Base-by-base conservation (phyloP, 2,113 vertebrate genomes). In the Siniperca chuatsi region DNA sequence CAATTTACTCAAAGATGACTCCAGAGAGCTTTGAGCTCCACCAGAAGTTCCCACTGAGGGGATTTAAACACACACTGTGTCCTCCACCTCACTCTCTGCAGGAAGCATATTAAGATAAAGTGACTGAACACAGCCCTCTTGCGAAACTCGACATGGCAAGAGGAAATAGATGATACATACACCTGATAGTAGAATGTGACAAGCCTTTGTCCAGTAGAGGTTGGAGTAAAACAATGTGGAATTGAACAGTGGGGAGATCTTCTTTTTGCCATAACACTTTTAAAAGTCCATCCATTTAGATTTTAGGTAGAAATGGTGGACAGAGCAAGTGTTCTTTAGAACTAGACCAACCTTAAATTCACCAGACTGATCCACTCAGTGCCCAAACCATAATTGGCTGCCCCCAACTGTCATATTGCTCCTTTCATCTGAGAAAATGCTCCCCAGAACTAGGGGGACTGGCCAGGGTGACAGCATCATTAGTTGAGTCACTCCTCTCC, bases 21-120 rank as follows among this genome's bases (percentile, higher is more conserved):
- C 69, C 50, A 50, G 44, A 84, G 78, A 78, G 76, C 48, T 64
- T 33, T 75, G 42, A 88, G 85, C 73, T 68, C 60, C 61, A 82
- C 52, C 62, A 40, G 55, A 70, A 79, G 58, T 78, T 81, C 69
- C 82, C 62, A 48, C 72, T 79, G 82, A 70, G 77, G 66, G 25
- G 83, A 89, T 90, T 87, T 73, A 78, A 90, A 68, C 79, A 70
- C 81, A 83, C 7, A 52, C 65, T 37, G 77, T 73, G 86, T 81
- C 75, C 71, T 80, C 10, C 6, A 18, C 50, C 67, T 82, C 50
- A 61, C 54, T 78, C 70, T 73, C 78, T 65, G 58, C 65, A 67
- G 55, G 72, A 72, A 74, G 58, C 78, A 72, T 55, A 70, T 82
- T 71, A 78, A 64, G 73, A 77, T 57, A 85, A 77, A 78, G 13